These are phyloP conservation scores for Therioaphis trifolii DNA, from an alignment of 2,888 invertebrate genomes.

Conservation along the genomic window DNA sequence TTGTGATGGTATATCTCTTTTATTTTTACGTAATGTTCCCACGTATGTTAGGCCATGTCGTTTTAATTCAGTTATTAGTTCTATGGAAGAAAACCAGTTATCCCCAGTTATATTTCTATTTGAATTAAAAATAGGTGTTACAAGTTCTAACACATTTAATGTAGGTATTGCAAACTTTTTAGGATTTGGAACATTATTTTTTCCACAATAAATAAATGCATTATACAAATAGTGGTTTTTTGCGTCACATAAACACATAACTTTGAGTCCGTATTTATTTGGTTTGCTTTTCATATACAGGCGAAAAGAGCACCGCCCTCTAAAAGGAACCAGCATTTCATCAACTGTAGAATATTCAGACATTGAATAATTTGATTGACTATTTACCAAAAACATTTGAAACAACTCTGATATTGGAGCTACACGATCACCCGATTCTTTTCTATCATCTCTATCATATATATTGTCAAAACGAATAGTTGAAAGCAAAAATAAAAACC, in stretches of 20 bases:
- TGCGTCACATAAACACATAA: slow-evolving; percentile 31
- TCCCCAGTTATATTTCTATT: slow-evolving; percentile 64
- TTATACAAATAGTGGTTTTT: slow-evolving; percentile 21
- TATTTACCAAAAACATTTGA: slow-evolving; percentile 27
- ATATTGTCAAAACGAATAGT: slow-evolving; percentile 40
- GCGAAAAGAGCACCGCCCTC: slow-evolving; percentile 29
- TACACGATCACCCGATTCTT: slow-evolving; percentile 23
- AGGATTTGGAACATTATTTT: slow-evolving; percentile 9
- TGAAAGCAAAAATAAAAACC: slow-evolving; percentile 30
- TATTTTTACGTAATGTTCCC: slow-evolving; percentile 65
- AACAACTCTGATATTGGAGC: slow-evolving; percentile 40
- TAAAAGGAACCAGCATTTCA: slow-evolving; percentile 60
- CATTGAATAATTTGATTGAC: slow-evolving; percentile 36
- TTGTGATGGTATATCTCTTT: slow-evolving; percentile 66
- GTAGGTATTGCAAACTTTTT: slow-evolving; percentile 11
- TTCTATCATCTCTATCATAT: neutral
- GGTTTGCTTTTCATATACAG: slow-evolving; percentile 40
- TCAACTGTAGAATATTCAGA: slow-evolving; percentile 58
- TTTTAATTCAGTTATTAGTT: slow-evolving; percentile 64
- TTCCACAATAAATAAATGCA: slow-evolving; percentile 39
- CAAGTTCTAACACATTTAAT: slow-evolving; percentile 34
- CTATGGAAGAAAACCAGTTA: slow-evolving; percentile 64
- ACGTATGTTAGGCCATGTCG: slow-evolving; percentile 64
- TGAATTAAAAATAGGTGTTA: slow-evolving; percentile 56
- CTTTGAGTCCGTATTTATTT: slow-evolving; percentile 45